Conservation (phyloP, 2,888 invertebrate genomes). For the Leptopterna dolabrata region DNA sequence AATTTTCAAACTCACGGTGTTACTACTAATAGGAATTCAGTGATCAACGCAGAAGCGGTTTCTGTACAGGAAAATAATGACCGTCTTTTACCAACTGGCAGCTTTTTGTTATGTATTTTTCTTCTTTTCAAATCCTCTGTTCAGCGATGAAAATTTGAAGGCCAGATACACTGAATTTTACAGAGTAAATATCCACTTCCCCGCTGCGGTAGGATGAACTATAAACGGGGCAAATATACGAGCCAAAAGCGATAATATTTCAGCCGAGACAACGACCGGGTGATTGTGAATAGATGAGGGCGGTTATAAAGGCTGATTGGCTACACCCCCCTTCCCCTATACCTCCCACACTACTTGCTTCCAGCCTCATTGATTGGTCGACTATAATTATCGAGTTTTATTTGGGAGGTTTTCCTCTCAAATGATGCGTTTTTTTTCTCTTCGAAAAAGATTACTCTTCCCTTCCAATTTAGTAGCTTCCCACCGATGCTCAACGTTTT, state of each 20-base stretch:
- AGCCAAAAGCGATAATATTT: background rate
- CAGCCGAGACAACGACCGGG: background rate
- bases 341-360: background rate
- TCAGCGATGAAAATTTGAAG: too few species aligned
- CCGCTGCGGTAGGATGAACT: background rate
- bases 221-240: background rate
- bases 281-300: background rate
- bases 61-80: too few species aligned
- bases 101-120: too few species aligned
- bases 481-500: background rate
- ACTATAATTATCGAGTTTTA: background rate
- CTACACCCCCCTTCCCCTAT: background rate
- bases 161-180: too few species aligned
- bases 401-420: background rate
- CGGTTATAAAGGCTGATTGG: background rate
- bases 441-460: background rate
- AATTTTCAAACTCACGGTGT: too few species aligned
- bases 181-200: background rate
- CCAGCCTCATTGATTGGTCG: conserved; percentile 1
- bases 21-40: too few species aligned
- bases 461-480: background rate
- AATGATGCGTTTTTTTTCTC: background rate
- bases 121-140: too few species aligned
- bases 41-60: too few species aligned
- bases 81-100: too few species aligned